Evolutionary conservation across 1,140 invertebrate species (phyloP).

Genomic region (Whitmania pigra): DNA sequence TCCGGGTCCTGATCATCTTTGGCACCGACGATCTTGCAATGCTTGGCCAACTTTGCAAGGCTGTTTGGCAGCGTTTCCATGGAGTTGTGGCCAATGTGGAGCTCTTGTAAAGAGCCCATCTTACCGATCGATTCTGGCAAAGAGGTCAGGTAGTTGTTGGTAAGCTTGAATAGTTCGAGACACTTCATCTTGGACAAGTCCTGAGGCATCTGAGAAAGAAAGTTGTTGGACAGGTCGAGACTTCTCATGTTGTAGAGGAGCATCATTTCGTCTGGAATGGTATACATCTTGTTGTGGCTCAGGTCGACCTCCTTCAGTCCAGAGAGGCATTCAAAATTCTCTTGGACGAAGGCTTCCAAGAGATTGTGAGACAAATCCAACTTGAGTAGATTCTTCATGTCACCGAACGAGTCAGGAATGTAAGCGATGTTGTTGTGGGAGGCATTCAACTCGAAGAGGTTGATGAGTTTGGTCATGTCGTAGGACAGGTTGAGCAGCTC

Average conservation of each 20-base stretch:
- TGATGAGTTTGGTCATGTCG: constrained; percentile 29
- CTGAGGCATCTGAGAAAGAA: constrained; percentile 31
- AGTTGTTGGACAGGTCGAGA: constrained; percentile 26
- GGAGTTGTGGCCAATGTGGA: constrained; percentile 38
- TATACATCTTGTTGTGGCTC: constrained; percentile 36
- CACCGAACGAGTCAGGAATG: constrained; percentile 23
- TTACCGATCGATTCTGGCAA: constrained; percentile 38
- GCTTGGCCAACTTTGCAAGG: constrained; percentile 30
- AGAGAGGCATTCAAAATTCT: constrained; percentile 36
- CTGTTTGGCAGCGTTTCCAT: constrained; percentile 32
- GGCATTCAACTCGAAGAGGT: constrained; percentile 32
- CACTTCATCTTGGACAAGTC: constrained; percentile 33
- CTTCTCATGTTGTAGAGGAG: constrained; percentile 33
- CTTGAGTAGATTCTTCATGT: constrained; percentile 6
- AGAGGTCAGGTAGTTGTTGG: constrained; percentile 34
- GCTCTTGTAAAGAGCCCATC: constrained; percentile 30
- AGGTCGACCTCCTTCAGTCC: constrained; percentile 33
- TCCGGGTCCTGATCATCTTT: neutral
- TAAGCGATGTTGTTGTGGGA: constrained; percentile 26
- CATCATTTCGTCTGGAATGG: constrained; percentile 36
- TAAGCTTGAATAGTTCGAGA: constrained; percentile 31
- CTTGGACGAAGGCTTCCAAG: constrained; percentile 35
- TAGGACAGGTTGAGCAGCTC: constrained; percentile 30
- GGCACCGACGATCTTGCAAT: constrained; percentile 22
- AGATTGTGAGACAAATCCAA: constrained; percentile 32